Base-by-base conservation (phyloP, 2,797 vertebrate species). In the Tauraco hartlaubi region DNA sequence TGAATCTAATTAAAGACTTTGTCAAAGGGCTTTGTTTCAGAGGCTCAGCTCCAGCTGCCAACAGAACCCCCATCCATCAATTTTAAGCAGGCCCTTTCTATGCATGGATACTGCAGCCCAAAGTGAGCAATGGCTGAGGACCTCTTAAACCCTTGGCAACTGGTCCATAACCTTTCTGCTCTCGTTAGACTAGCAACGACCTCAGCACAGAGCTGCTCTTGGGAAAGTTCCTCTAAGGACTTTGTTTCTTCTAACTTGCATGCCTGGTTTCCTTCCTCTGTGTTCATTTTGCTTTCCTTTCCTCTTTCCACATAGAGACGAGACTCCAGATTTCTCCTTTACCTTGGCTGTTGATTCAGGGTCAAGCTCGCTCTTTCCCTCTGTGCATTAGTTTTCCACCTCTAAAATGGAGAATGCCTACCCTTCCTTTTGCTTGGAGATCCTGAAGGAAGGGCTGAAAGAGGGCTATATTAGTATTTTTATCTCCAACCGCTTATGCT, bases 1-100 rank as follows among this genome's bases (percentile, higher is more conserved):
- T 8, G 73, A 88, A 66, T 90, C 68, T 92, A 78, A 96, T 96
- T 93, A 96, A 94, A 85, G 80, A 15, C 80, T 75, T 86, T 22
- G 76, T 85, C 83, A 41, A 59, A 84, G 88, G 88, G 88, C 87
- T 94, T 97, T 91, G 84, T 95, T 95, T 90, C 39, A 19, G 83
- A 58, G 77, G 69, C 48, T 78, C 5, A 2, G 84, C 76, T 75
- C 43, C 0, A 1, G 4, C 67, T 62, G 79, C 51, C 67, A 58
- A 9, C 74, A 58, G 68, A 74, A 22, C 51, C 28, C 37, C 16
- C 62, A 95, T 94, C 80, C 81, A 85, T 96, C 95, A 90, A 1
- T 9, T 69, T 29, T 29, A 55, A 72, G 75, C 56, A 75, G 80
- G 61, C 19, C 39, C 39, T 72, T 13, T 33, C 75, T 29, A 0